These are phyloP conservation scores for Octodon degus DNA, from an alignment of 2,113 vertebrate species.

Conservation along the genomic window DNA sequence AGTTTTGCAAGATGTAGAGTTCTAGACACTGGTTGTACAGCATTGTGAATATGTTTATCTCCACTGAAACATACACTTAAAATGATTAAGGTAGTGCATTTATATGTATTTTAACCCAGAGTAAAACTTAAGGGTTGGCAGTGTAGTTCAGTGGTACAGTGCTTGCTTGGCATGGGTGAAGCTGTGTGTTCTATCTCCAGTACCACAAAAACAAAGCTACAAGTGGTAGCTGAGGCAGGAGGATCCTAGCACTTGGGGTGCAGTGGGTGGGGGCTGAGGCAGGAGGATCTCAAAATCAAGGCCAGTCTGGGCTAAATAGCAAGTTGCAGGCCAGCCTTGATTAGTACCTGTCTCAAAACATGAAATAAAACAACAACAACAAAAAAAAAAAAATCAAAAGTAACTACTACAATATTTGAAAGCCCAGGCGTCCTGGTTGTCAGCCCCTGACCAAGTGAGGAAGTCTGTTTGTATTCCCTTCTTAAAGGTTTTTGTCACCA, in stretches of 20 bases:
- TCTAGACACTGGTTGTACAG: background rate
- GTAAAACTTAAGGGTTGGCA: background rate
- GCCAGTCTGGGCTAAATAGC: background rate
- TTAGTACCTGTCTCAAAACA: background rate
- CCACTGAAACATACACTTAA: slow-evolving; percentile 1
- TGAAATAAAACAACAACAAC: background rate
- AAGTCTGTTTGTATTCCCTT: slow-evolving; percentile 18
- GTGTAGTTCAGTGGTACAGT: background rate
- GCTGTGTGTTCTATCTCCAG: background rate
- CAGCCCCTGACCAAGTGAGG: background rate
- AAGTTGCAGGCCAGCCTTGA: background rate
- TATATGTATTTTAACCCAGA: background rate
- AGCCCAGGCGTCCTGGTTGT: background rate
- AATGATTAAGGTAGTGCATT: background rate
- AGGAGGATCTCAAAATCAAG: background rate
- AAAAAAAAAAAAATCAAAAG: background rate
- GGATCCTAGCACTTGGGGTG: background rate
- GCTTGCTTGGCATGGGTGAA: background rate
- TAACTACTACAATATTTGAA: background rate
- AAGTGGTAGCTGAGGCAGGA: background rate
- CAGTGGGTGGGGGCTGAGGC: background rate
- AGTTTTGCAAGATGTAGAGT: slow-evolving; percentile 46
- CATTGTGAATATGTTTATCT: background rate
- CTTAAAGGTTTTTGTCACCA: background rate
- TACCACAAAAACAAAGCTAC: background rate